Base-by-base conservation (phyloP, 1,140 invertebrate genomes). In the Maconellicoccus hirsutus region DNA sequence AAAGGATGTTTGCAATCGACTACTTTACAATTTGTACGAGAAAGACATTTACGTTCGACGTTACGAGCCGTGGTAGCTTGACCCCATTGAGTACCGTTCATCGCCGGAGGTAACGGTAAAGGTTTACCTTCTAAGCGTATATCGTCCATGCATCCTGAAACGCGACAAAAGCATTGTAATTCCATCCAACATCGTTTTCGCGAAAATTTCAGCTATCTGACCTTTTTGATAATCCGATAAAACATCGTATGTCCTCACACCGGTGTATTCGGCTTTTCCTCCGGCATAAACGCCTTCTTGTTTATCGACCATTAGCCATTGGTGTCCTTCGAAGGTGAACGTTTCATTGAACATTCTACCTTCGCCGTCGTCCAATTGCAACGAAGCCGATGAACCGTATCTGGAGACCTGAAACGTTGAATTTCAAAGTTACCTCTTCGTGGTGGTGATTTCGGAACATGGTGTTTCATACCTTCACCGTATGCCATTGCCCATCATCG, bases 401-500 rank as follows among this genome's bases (percentile, higher is more conserved):
- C 96, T 85, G 19, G 79, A 79, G 0, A 85, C 84, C 74, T 79
- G 71, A 8, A 16, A 16, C 42, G 3, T 38, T 38, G 16, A 52
- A 52, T 8, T 14, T 16, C 42, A 52, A 52, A 52, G n/a, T 52
- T n/a, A n/a, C n/a, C n/a, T n/a, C n/a, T n/a, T n/a, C n/a, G n/a
- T n/a, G n/a, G n/a, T n/a, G n/a, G n/a, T n/a, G n/a, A n/a, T n/a
- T n/a, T n/a, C n/a, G n/a, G n/a, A n/a, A n/a, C n/a, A n/a, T n/a
- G n/a, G n/a, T 23, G 12, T 7, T 69, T 69, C 42, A 52, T 0
- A 92, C 90, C 74, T 89, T 85, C 0, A 94, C 93, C 8, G 91
- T 92, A 78, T 98, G 96, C 96, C 96, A 98, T 76, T 96, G 93
- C 12, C 96, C 96, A 81, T 98, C 94, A 77, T 95, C 92, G 0